Percentiles rank a stretch among this genome's conserved stretches.
Evolutionary conservation across 2,113 vertebrate genomes (phyloP).

Genomic region (Camelus bactrianus): DNA sequence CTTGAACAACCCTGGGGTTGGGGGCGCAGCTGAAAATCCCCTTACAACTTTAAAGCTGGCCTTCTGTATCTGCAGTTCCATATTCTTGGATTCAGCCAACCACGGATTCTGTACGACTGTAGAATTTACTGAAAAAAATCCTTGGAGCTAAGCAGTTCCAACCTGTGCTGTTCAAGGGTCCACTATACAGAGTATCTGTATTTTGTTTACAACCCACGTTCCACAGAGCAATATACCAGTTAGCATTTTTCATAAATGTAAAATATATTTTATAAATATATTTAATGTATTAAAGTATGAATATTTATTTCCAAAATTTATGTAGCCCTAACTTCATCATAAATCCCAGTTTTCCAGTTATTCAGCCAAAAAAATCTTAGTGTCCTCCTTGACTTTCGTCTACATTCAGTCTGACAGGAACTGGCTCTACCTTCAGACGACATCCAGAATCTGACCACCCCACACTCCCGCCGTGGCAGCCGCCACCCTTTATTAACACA

Average conservation of each 20-base stretch:
- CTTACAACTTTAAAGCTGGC: neutral
- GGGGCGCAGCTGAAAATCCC: neutral
- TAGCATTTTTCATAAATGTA: constrained; percentile 16
- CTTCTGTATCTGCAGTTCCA: neutral
- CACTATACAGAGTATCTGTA: neutral
- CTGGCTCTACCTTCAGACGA: neutral
- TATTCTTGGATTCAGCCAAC: neutral
- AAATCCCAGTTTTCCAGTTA: neutral
- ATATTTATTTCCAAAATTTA: constrained; percentile 45
- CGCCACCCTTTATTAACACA: neutral
- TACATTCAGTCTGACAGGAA: neutral
- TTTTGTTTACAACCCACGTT: neutral
- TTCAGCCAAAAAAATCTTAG: neutral
- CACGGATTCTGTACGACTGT: neutral
- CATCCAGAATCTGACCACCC: neutral
- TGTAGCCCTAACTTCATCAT: neutral
- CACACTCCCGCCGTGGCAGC: neutral
- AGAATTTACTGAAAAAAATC: neutral
- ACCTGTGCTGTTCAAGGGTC: neutral
- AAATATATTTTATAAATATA: neutral
- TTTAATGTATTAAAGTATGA: neutral
- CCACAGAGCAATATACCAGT: neutral
- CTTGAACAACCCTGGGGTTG: neutral
- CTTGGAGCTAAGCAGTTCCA: neutral
- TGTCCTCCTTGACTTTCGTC: neutral